Base-by-base conservation (phyloP, 2,888 invertebrate species). In the Sabatieria punctata region DNA sequence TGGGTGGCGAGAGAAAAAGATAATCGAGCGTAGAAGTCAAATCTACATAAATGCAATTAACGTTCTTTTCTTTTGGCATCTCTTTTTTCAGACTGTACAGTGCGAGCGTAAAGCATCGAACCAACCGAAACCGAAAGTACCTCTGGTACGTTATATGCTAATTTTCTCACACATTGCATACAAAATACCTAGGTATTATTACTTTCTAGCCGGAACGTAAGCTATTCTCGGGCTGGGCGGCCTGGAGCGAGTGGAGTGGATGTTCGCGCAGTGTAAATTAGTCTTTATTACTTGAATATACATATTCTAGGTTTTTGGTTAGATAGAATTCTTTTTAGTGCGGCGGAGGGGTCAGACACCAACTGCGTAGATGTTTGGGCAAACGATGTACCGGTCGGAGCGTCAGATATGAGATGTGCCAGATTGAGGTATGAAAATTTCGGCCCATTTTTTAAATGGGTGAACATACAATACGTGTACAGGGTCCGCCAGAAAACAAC, bases 301-400 rank as follows among this genome's bases (percentile, higher is more conserved):
- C 33, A 23, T 11, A 21, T 46, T 45, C n/a, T n/a, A n/a, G n/a
- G n/a, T n/a, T n/a, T n/a, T n/a, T n/a, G n/a, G n/a, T n/a, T n/a
- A n/a, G n/a, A n/a, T n/a, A n/a, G n/a, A n/a, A n/a, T 48, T 6
- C 11, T 11, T n/a, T 22, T 41, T 41, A 55, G 53, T 59, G 59
- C 45, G 58, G 56, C 27, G 51, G 51, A 18, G 57, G 58, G 33
- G 52, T 60, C 13, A 55, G 59, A 22, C 53, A 54, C 27, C 57
- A 59, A 47, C 47, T 60, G 18, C 50, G 60, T 37, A 51, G 60
- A 19, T 61, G 60, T 47, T 47, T 61, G 25, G 57, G 55, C 37
- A 50, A 51, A 23, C 49, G 52, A 39, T 60, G 60, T 48, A 54
- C 54, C 25, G 60, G 58, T 21, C 49, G 52, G 19, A 46, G 49